Base-by-base conservation (phyloP, 2,797 vertebrate species). In the Danio albolineatus region DNA sequence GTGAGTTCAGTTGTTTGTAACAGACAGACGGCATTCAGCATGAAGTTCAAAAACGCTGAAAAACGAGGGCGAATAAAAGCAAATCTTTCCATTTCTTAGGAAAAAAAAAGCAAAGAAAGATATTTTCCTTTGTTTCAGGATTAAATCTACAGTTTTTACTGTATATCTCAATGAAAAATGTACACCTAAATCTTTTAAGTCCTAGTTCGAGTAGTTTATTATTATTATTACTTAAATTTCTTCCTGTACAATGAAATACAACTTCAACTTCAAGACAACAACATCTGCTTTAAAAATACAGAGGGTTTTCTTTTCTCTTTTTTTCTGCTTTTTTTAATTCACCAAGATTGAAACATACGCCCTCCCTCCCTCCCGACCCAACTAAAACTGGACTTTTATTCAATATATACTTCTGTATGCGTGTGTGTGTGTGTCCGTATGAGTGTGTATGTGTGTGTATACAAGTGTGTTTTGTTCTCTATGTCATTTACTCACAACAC, bases 401-500 rank as follows among this genome's bases (percentile, higher is more conserved):
- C 92, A 93, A 90, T 89, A 91, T 91, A 92, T 92, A 92, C 85
- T 88, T 91, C 89, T 90, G 91, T 66, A 78, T 78, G 74, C 76
- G 21, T 83, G 80, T 86, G 76, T 81, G 76, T 81, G 56, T 78
- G 65, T 89, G 83, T 87, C 59, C 73, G 72, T 28, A 28, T 28
- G 28, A 28, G 28, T 28, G 28, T 73, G 70, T 79, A 76, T 87
- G 84, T 66, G 67, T 75, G 41, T 83, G 89, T 92, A 92, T 91
- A 91, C 88, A 91, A 90, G 87, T 90, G 90, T 92, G 91, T 64
- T 79, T 73, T 64, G 48, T 92, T 94, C 93, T 95, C 95, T 95
- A 95, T 96, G 95, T 95, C 95, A 95, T 98, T 98, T 97, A 98
- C 97, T 98, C 95, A 96, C 96, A 97, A 98, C 96, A 97, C 96